A percentile compares a stretch with the other conserved stretches of the same genome.
These are phyloP conservation scores for Poecilia picta DNA, from an alignment of 2,797 vertebrate species.

Conservation along the genomic window DNA sequence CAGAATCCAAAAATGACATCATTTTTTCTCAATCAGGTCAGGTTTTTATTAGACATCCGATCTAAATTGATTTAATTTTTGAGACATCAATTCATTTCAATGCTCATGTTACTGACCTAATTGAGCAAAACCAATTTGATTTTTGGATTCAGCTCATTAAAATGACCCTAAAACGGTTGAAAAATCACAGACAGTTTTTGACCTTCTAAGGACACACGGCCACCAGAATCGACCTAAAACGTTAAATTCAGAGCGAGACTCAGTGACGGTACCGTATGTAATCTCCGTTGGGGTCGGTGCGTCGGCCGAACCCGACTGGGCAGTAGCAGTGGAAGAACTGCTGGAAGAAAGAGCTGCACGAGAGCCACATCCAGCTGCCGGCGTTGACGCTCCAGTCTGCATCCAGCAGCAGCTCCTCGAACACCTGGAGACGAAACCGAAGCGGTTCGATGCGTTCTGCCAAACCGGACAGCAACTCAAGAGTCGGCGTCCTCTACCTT, in stretches of 20 bases:
- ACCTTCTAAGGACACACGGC: no score
- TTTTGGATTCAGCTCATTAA: no score
- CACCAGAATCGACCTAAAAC: neutral
- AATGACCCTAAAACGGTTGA: no score
- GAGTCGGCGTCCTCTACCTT: conserved; percentile 63
- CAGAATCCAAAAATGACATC: no score
- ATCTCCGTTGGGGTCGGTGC: conserved; percentile 96
- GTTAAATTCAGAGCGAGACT: neutral
- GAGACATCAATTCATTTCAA: no score
- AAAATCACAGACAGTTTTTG: no score
- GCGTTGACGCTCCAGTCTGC: conserved; percentile 99
- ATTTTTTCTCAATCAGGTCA: no score
- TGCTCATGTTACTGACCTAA: no score
- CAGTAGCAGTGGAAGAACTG: conserved; percentile 99
- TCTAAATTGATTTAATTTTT: no score
- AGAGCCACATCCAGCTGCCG: conserved; percentile 99
- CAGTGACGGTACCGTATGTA: conserved; percentile 88
- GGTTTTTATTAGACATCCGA: no score
- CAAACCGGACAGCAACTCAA: neutral
- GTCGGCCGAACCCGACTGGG: conserved; percentile 94
- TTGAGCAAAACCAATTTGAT: no score
- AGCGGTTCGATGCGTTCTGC: neutral
- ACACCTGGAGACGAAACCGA: conserved; percentile 81
- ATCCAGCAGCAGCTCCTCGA: conserved; percentile 95
- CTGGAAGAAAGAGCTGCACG: conserved; percentile 98